Base-by-base conservation (phyloP, 1,140 invertebrate genomes). In the Aradophagus sp. region DNA sequence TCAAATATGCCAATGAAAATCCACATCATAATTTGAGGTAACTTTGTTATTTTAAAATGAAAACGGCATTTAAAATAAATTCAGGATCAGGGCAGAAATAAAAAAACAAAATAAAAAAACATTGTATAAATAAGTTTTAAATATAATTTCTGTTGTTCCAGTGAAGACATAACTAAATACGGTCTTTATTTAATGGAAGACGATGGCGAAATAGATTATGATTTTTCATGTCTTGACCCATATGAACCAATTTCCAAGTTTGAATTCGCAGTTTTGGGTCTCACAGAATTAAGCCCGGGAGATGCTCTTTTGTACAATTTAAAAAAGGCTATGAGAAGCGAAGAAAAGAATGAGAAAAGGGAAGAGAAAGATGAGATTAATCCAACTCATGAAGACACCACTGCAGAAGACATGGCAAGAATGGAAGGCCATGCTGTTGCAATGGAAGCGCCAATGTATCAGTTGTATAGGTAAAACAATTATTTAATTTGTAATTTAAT, bases 151-250 rank as follows among this genome's bases (percentile, higher is more conserved):
- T n/a, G n/a, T n/a, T n/a, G n/a, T 38, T 73, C 58, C 11, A 90
- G 88, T 36, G 81, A 86, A 36, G 82, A 86, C 50, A 87, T 90
- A 2, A 84, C 87, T 29, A 88, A 91, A 71, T 97, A 95, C 84
- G 93, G 93, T 32, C 86, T 98, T 29, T 95, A 95, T 77, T 96
- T 98, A 76, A 95, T 94, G 11, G 97, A 98, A 87, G 97, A 98
- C 78, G 96, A 97, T 84, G 97, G 97, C n/a, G 96, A 97, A 85
- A 93, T 97, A 26, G 95, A 97, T 83, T 91, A 89, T 83, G 96
- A 97, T 74, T 98, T 99, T 81, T 95, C 96, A 0, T 93, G 92
- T 73, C 87, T 99, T 2, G 96, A 97, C 81, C 89, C 91, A 7
- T 89, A 89, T 73, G 96, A 98, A 86, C 90, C 90, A 11, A 93